A percentile compares a stretch with the other conserved stretches of the same genome.
Conservation (phyloP, 35 echinoderm and acorn worm species). For the Lytechinus variegatus region DNA sequence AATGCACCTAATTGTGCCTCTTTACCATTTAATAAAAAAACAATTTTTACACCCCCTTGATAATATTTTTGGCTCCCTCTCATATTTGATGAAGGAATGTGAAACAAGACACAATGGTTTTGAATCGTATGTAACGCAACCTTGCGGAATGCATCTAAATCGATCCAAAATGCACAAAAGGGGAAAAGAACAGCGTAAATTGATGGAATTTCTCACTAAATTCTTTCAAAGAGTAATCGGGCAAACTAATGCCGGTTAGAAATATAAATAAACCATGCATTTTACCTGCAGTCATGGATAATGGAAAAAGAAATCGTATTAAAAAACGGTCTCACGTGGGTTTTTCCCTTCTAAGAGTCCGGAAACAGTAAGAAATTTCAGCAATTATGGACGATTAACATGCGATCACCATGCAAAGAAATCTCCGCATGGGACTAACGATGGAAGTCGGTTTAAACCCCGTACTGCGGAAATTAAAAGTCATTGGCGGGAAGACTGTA, state of each 20-base stretch:
- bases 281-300: background rate
- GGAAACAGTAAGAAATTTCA: background rate
- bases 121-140: no score
- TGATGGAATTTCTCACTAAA: background rate
- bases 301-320: background rate
- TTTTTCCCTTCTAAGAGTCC: conserved; percentile 2
- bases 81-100: no score
- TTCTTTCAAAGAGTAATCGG: background rate
- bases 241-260: background rate
- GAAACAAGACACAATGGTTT: no score
- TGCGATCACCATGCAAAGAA: background rate
- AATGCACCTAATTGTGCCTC: no score
- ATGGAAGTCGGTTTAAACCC: background rate
- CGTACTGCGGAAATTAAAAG: conserved; percentile 35
- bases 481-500: conserved; percentile 16
- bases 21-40: no score
- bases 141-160: background rate
- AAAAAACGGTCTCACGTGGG: background rate
- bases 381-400: background rate
- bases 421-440: background rate
- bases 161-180: background rate
- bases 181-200: background rate
- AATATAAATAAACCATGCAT: background rate
- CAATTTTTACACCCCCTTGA: no score
- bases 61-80: no score